Evolutionary conservation across 2,888 invertebrate genomes (phyloP), one percentile per base, ranked within the genome.

Genomic region (Mesoligia furuncula): DNA sequence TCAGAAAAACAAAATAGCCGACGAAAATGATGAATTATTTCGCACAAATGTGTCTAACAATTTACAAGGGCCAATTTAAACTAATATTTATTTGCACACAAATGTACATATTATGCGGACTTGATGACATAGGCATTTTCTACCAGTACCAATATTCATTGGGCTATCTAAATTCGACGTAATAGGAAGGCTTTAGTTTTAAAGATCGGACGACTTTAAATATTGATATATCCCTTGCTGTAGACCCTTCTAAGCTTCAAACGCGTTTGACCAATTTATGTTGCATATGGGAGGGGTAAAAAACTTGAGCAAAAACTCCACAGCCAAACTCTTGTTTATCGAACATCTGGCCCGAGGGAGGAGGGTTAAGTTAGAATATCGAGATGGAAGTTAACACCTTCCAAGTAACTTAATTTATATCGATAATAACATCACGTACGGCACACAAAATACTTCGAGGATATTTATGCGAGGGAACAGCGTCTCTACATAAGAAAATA

Each of bases 221-320:
- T 85, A 76, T 70, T 79, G 61, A 77, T 77, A 80, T 77, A 84
- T 79, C 73, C 84, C 79, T 88, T 83, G 78, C 80, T 74, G 75
- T 64, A 71, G 54, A 74, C 42, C 61, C 39, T 62, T 39, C 36
- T 51, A 71, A 42, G 54, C 75, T 72, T 79, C 73, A 78, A 80
- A 83, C 77, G 83, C 65, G 72, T 78, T 77, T 80, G 78, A 62
- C 48, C 70, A 80, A 83, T 81, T 76, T 84, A 83, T 65, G 81
- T 84, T 78, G 81, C 89, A 86, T 86, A 87, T 86, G 88, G 83
- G 66, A 61, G 68, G 57, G 64, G 27, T 73, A 87, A 85, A 89
- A 90, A 88, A 88, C 67, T 75, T 79, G 69, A 83, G 77, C 88
- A 91, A 91, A 91, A 91, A 91, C 84, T 81, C 77, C 64, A 85